Percentiles rank a stretch among this genome's conserved stretches.
Conservation (phyloP, 2,888 invertebrate genomes). For the Nasonovia ribisnigri region DNA sequence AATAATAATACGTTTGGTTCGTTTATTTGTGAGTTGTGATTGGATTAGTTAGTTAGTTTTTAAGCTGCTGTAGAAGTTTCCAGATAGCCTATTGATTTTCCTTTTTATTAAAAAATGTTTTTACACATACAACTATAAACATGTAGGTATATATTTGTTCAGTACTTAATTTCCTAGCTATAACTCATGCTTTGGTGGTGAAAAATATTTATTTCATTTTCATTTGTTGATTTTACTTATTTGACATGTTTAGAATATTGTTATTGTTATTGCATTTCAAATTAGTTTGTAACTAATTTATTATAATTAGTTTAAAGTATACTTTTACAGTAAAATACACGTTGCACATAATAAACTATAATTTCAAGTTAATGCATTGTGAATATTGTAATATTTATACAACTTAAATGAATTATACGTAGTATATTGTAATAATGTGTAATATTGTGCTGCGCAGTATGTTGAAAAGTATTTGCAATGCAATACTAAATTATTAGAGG, state of each 20-base stretch:
- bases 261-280: neutral
- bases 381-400: neutral
- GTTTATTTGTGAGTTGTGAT: neutral
- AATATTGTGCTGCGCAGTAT: neutral
- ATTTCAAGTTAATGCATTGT: neutral
- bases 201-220: neutral
- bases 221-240: neutral
- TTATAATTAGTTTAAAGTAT: neutral
- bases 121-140: neutral
- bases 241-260: neutral
- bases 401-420: neutral
- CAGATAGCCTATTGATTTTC: neutral
- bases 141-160: neutral
- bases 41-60: neutral
- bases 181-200: neutral
- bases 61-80: neutral
- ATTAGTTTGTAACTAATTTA: constrained; percentile 1
- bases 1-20: neutral
- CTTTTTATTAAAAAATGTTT: neutral
- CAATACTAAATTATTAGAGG: neutral
- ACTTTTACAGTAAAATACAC: constrained; percentile 14
- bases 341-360: neutral
- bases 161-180: neutral
- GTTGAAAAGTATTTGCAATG: neutral
- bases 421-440: neutral